Evolutionary conservation across 2,888 invertebrate genomes (phyloP).

Genomic region (Alsophila aescularia): DNA sequence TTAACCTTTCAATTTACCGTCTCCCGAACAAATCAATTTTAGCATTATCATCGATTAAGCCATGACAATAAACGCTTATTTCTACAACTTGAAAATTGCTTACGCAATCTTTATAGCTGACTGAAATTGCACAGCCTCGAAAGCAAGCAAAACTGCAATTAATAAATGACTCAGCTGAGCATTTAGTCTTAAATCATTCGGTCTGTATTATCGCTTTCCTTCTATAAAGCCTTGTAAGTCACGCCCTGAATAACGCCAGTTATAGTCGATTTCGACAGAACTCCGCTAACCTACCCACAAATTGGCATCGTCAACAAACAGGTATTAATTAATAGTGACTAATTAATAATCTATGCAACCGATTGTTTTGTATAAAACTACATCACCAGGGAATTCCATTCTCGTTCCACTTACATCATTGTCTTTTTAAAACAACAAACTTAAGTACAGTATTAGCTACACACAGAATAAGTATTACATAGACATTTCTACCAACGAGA

Average conservation of each 20-base stretch:
- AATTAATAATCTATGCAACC: too few relatives aligned
- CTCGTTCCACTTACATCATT: too few relatives aligned
- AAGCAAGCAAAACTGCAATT: background rate
- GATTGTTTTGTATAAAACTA: too few relatives aligned
- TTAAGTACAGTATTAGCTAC: too few relatives aligned
- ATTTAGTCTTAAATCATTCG: conserved; percentile 20
- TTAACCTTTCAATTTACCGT: too few relatives aligned
- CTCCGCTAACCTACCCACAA: background rate
- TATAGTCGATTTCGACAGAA: conserved; percentile 1
- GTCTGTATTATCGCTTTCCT: conserved; percentile 45
- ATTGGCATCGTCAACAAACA: background rate
- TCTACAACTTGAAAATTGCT: background rate
- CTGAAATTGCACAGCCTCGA: background rate
- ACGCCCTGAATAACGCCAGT: conserved; percentile 64
- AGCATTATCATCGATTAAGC: too few relatives aligned
- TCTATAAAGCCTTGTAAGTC: conserved; percentile 61
- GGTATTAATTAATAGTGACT: background rate
- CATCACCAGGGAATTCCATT: too few relatives aligned
- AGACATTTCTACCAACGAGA: too few relatives aligned
- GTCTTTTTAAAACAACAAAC: too few relatives aligned
- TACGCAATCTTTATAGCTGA: background rate
- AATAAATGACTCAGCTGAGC: conserved; percentile 8
- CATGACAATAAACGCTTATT: background rate
- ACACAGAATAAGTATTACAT: too few relatives aligned
- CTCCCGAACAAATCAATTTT: too few relatives aligned